These are phyloP conservation scores for Trilocha varians DNA, from an alignment of 2,888 invertebrate genomes.

Conservation along the genomic window DNA sequence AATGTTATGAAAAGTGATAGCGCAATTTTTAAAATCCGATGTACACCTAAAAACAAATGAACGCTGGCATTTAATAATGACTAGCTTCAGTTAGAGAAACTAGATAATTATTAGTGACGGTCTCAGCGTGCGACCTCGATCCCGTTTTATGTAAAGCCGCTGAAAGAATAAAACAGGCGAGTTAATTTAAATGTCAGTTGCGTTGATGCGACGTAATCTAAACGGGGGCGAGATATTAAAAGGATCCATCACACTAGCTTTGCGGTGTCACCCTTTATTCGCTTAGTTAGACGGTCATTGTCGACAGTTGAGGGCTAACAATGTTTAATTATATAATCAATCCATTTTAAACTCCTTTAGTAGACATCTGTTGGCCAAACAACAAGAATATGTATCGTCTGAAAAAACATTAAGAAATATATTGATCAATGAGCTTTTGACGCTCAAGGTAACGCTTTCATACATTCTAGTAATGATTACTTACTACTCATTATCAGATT, in stretches of 20 bases:
- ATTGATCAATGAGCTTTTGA: too few relatives aligned
- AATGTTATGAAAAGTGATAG: too few relatives aligned
- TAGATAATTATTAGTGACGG: neutral
- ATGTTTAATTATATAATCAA: conserved; percentile 44
- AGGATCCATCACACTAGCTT: conserved; percentile 66
- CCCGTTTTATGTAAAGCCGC: conserved; percentile 9
- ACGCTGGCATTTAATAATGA: too few relatives aligned
- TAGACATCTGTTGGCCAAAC: neutral
- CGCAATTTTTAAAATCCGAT: too few relatives aligned
- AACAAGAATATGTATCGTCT: too few relatives aligned
- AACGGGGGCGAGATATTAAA: conserved; percentile 52
- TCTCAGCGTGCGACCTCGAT: neutral
- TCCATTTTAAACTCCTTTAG: conserved; percentile 31
- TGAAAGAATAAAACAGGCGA: neutral
- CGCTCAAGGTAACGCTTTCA: too few relatives aligned
- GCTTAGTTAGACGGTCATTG: conserved; percentile 68
- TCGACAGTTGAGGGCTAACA: conserved; percentile 32
- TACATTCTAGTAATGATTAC: too few relatives aligned
- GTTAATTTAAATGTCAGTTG: conserved; percentile 33
- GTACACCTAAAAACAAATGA: too few relatives aligned
- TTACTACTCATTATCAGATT: too few relatives aligned
- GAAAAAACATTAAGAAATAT: too few relatives aligned
- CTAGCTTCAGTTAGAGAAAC: neutral
- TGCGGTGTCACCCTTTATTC: conserved; percentile 64
- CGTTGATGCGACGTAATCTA: conserved; percentile 27